Evolutionary conservation across 2,113 vertebrate species (phyloP), one percentile per base, ranked within the genome.

Genomic region (Xenus cinereus): DNA sequence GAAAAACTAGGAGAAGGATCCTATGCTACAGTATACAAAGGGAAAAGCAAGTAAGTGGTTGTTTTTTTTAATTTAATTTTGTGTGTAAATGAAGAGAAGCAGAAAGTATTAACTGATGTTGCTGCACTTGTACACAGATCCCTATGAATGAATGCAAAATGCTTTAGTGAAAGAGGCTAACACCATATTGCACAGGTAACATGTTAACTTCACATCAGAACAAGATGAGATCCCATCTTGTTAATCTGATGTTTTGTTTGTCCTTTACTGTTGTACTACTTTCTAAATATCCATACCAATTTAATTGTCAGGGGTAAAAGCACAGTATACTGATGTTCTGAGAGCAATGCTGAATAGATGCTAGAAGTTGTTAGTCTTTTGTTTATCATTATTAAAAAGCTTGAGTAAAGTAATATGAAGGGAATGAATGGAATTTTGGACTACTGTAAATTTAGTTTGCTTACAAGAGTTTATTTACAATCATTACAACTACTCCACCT

Each of bases 11-110:
- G 99, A 73, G 99, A 99, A 96, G 99, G 99, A 17, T 99, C 99
- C 62, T 99, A 99, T 83, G 99, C 99, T 69, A 99, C 99, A 26
- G 99, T 99, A 45, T 99, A 99, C 98, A 99, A 99, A 98, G 99
- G 99, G 74, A 99, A 99, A 98, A 99, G 99, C 99, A 99, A 99
- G 99, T 99, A 98, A 99, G 99, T 99, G 33, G 9, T 79, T 37
- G n/a, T 4, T 41, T 90, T 83, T 85, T 62, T 85, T 20, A 2
- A 43, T 89, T 75, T 78, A 13, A n/a, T 53, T 68, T 75, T 54
- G 8, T 50, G 9, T 82, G 20, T 85, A 71, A 93, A 64, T 59
- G 35, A 81, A 73, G 50, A 71, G 48, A 69, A 84, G 27, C 48
- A 71, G n/a, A 48, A 81, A 56, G 9, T 54, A 35, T 69, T 39